Evolutionary conservation across 2,797 vertebrate species (phyloP), one percentile per base, ranked within the genome.

Genomic region (Pogoniulus pusillus): DNA sequence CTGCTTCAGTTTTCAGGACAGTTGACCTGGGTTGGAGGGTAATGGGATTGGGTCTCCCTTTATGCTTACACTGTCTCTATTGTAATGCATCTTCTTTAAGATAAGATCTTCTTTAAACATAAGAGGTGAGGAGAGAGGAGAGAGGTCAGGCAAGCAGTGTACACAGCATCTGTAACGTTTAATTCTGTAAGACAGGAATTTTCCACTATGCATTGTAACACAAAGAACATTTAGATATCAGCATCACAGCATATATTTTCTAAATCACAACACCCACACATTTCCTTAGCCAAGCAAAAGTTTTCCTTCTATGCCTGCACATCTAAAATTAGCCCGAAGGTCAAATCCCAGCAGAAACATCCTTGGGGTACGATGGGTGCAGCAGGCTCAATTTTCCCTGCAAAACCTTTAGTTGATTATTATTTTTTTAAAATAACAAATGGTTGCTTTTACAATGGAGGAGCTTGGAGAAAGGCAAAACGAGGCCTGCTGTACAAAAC

Each of bases 281-380:
- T 82, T 95, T 95, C 93, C 85, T 94, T 82, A 84, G 94, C 81
- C 82, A 94, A 95, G 77, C 16, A 95, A 66, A 95, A 94, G 87
- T 85, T 92, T 95, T 95, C 85, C 76, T 90, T 92, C 82, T 58
- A 32, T 26, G 88, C 89, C 65, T 81, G 79, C 43, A 39, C n/a
- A 79, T 65, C 90, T 93, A 89, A 89, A 91, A 94, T 96, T 35
- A 94, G 96, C 81, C 88, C 77, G 94, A 96, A 96, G 96, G 96
- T 95, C 94, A 95, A 88, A 87, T 88, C 91, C 92, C 89, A 95
- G 83, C 62, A 88, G 92, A 92, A 92, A 90, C 41, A 89, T 37
- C 82, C 87, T 93, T 84, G 89, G 87, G 80, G 83, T 83, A 70
- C 35, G 87, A 90, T 64, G 65, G 85, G 85, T 78, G 77, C 27